phyloP scores from a whole-genome alignment of 1,140 invertebrate species.

The Pygmarrhopalites habei region DNA sequence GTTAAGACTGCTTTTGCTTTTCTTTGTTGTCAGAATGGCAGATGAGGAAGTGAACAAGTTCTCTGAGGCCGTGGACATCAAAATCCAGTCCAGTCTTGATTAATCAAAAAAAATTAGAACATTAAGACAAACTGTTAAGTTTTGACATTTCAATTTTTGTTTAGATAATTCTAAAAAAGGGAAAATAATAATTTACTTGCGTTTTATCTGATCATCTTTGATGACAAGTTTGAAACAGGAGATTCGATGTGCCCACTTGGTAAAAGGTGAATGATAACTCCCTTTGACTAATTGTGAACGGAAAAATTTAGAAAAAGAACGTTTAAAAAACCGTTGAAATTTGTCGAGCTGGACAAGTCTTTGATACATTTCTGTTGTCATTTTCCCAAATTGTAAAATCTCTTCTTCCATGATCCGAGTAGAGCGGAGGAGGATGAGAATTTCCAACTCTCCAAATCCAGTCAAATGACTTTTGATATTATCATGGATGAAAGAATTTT shows the following conservation, averaged over 20 bases:
- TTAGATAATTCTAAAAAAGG: neutral
- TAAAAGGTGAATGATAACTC: neutral
- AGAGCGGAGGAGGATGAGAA: neutral
- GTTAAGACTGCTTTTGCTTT: neutral
- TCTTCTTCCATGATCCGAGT: constrained; percentile 6
- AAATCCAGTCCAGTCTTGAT: neutral
- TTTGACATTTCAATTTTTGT: neutral
- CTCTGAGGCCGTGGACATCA: neutral
- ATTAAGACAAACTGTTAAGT: neutral
- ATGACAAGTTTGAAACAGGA: constrained; percentile 4
- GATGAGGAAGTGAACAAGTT: neutral
- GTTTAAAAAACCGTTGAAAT: neutral
- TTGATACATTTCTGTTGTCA: neutral
- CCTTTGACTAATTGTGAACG: too few species aligned
- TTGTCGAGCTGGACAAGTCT: neutral
- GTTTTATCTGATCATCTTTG: neutral
- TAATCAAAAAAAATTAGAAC: neutral
- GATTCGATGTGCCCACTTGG: neutral
- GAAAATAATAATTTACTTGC: neutral
- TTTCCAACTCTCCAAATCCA: neutral
- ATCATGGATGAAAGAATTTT: neutral
- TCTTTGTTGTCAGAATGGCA: neutral
- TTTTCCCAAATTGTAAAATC: neutral
- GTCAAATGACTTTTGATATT: neutral
- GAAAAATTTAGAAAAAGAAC: neutral